Base-by-base conservation (phyloP, 2,113 vertebrate species). In the Nanorana parkeri region DNA sequence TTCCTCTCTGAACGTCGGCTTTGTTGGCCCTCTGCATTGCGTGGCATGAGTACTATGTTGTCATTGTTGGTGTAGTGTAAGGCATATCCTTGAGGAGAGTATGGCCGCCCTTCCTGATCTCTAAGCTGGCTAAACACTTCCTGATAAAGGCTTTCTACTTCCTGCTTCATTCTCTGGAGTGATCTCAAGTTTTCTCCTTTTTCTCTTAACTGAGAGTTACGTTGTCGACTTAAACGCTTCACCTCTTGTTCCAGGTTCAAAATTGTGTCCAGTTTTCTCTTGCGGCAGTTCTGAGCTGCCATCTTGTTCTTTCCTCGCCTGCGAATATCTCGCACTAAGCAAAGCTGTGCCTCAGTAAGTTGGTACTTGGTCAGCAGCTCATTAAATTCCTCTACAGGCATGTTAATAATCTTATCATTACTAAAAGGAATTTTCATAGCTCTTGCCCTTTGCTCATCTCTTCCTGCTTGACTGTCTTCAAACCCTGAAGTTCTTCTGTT, bases 351-450 rank as follows among this genome's bases (percentile, higher is more conserved):
- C 85, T 99, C 98, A 0, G 95, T 99, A 72, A 99, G 93, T 86
- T 96, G 97, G 90, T 99, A 95, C 86, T 99, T 99, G 88, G 97
- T 95, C 2, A 99, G 91, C 1, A 99, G 96, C 92, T 99, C 97
- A 21, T 99, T 99, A 91, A 99, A 99, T 90, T 99, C 98, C 78
- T 99, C 98, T 26, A 99, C 98, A 0, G 98, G 98, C 85, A 99
- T 91, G 91, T 99, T 98, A 87, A 99, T 96, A 89, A 99, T 99
- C 85, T 98, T 99, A 1, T 99, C 97, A 1, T 99, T 99, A 91
- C 97, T 94, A 89, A 99, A 99, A 0, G 98, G 98, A 85, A 99
- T 99, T 86, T 99, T 98, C 97, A 99, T 97, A 88, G 97, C 89
- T 1, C 96, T 89, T 67, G 98, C 98, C 4, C 97, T 92, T 56